Evolutionary conservation across 1,140 invertebrate species (phyloP).

Genomic region (Ylistrum balloti): DNA sequence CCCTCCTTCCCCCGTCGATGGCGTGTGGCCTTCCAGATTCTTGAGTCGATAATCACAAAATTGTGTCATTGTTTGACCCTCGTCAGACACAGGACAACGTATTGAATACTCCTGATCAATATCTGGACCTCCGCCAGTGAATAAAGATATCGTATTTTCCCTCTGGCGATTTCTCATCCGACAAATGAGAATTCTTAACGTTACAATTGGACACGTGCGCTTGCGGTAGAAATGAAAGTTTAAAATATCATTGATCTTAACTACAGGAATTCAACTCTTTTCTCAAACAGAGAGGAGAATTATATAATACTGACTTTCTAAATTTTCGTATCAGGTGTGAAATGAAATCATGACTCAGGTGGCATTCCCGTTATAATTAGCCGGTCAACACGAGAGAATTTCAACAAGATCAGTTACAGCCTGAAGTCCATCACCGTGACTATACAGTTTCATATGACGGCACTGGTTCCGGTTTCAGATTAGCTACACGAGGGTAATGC

Average conservation of each 20-base stretch:
- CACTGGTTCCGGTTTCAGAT: too few relatives aligned
- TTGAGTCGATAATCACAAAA: constrained; percentile 11
- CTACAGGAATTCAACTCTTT: not conserved
- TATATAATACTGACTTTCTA: not conserved
- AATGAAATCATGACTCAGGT: not conserved
- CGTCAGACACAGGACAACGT: not conserved
- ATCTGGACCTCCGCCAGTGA: not conserved
- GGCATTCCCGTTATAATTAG: constrained; percentile 34
- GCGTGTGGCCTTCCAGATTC: constrained; percentile 30
- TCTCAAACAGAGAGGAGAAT: not conserved
- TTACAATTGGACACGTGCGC: constrained; percentile 37
- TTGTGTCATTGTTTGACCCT: not conserved
- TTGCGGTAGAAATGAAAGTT: constrained; percentile 35
- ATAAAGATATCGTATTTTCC: constrained; percentile 19
- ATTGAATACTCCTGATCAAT: constrained; percentile 5
- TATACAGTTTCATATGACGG: too few relatives aligned
- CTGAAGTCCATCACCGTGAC: not conserved
- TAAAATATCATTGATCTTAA: constrained; percentile 36
- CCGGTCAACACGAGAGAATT: not conserved
- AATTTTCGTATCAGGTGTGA: not conserved
- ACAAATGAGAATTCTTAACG: not conserved
- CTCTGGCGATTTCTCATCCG: constrained; percentile 3
- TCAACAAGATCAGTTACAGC: not conserved
- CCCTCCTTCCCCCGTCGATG: not conserved
- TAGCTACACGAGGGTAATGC: too few relatives aligned